Conservation (phyloP, 1,140 invertebrate species). For the Conus betulinus region DNA sequence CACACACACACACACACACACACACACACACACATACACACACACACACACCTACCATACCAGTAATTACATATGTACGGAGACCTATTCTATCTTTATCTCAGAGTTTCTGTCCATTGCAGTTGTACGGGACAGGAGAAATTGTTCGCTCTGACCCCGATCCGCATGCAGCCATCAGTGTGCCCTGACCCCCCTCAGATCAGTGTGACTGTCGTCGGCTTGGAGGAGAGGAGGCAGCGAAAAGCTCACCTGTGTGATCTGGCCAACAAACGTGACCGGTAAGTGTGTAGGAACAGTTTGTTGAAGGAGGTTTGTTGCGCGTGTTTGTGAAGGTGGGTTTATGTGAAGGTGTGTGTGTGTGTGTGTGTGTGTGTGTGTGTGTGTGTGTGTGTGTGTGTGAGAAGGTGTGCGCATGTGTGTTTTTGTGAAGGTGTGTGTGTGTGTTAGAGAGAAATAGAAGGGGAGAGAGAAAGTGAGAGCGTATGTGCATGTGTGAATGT, state of each 20-base stretch:
- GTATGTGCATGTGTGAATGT: too few species aligned
- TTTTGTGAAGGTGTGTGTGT: too few species aligned
- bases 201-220: conserved; percentile 70
- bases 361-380: too few species aligned
- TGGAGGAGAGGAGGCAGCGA: conserved; percentile 73
- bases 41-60: not conserved
- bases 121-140: conserved; percentile 72
- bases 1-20: not conserved
- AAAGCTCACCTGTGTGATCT: conserved; percentile 73
- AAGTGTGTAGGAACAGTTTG: not conserved
- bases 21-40: not conserved
- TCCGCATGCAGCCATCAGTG: conserved; percentile 68
- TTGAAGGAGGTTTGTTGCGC: too few species aligned
- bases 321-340: too few species aligned
- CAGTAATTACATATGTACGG: too few species aligned
- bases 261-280: conserved; percentile 74
- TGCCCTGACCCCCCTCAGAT: conserved; percentile 72
- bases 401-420: too few species aligned
- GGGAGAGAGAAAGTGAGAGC: too few species aligned
- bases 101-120: conserved; percentile 10
- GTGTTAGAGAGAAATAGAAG: too few species aligned
- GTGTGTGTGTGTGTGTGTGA: too few species aligned
- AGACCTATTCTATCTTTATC: too few species aligned
- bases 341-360: too few species aligned
- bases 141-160: conserved; percentile 67